Evolutionary conservation across 2,888 invertebrate species (phyloP).

Genomic region (Acronicta alni): DNA sequence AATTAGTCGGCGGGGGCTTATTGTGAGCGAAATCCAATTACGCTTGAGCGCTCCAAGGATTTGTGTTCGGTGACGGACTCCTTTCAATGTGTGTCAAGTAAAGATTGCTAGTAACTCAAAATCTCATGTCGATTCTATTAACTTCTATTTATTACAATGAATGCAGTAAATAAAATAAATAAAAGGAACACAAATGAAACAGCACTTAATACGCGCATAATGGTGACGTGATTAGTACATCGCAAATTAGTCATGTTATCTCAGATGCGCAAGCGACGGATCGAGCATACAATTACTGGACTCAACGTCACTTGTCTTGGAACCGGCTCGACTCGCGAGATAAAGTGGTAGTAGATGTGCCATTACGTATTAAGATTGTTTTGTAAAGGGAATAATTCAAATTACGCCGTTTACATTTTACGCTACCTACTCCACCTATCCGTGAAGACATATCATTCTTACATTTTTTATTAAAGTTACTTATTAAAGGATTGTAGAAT

Average conservation of each 20-base stretch:
- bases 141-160: constrained; percentile 9
- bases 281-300: constrained; percentile 67
- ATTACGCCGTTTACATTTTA: constrained; percentile 53
- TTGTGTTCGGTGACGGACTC: constrained; percentile 60
- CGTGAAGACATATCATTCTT: constrained; percentile 10
- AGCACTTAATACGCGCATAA: constrained; percentile 59
- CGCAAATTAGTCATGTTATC: constrained; percentile 73
- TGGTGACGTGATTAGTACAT: constrained; percentile 68
- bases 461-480: constrained; percentile 18
- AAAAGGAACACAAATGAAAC: constrained; percentile 33
- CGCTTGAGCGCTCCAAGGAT: constrained; percentile 67
- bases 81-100: constrained; percentile 61
- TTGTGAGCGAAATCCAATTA: constrained; percentile 78
- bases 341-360: constrained; percentile 69
- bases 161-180: constrained; percentile 2
- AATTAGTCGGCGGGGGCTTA: constrained; percentile 73
- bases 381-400: constrained; percentile 66
- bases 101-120: constrained; percentile 49
- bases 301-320: constrained; percentile 63
- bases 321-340: constrained; percentile 61
- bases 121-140: constrained; percentile 16
- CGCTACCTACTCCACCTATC: constrained; percentile 32
- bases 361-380: constrained; percentile 71
- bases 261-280: constrained; percentile 63
- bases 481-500: neutral